Evolutionary conservation across 37 sponge, comb jelly and placozoan species (phyloP).

Genomic region (Diacarnus erythraeanus): DNA sequence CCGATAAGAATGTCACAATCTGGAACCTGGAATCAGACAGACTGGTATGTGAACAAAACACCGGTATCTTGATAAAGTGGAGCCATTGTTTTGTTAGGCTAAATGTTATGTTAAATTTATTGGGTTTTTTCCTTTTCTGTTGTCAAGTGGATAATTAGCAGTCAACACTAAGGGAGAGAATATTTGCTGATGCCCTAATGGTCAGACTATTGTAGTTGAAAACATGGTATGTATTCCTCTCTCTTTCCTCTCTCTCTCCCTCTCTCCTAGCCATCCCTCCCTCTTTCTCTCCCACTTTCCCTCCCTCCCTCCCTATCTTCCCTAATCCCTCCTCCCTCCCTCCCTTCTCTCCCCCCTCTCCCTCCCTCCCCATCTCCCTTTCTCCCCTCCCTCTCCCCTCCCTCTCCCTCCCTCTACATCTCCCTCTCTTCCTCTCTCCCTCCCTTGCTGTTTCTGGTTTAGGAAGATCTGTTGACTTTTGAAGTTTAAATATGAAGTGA

Average conservation of each 20-base stretch:
- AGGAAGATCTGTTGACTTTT: constrained; percentile 94
- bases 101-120: too few relatives aligned
- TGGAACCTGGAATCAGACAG: constrained; percentile 74
- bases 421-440: neutral
- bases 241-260: constrained; percentile 1
- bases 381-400: too few relatives aligned
- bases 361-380: too few relatives aligned
- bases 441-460: neutral
- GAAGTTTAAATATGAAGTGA: constrained; percentile 90
- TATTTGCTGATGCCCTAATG: constrained; percentile 93
- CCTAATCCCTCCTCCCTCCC: too few relatives aligned
- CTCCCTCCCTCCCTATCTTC: too few relatives aligned
- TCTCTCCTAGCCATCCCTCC: neutral
- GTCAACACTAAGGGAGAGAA: constrained; percentile 96
- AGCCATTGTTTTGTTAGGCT: neutral
- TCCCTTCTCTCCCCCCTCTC: too few relatives aligned
- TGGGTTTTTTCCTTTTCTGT: too few relatives aligned
- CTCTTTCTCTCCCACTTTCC: too few relatives aligned
- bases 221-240: constrained; percentile 73
- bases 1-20: constrained; percentile 85
- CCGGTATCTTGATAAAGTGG: neutral
- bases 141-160: constrained; percentile 51
- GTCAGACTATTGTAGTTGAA: constrained; percentile 92
- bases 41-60: constrained; percentile 44
- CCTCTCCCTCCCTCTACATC: too few relatives aligned